Conservation (phyloP, 2,888 invertebrate genomes). For the Alloscopus bannaensis region DNA sequence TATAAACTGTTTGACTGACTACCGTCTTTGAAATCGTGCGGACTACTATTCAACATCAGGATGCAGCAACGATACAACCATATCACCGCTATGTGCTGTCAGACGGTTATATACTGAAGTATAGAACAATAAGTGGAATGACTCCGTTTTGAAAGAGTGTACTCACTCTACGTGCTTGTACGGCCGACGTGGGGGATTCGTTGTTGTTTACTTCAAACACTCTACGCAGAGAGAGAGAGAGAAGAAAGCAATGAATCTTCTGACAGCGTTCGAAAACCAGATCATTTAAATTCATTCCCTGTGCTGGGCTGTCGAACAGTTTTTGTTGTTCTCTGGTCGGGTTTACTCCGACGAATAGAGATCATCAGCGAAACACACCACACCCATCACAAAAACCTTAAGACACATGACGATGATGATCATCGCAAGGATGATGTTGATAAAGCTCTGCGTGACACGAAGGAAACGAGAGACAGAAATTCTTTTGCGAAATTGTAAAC, state of each 20-base stretch:
- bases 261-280: conserved; percentile 33
- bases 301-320: conserved; percentile 11
- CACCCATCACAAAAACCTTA: conserved; percentile 31
- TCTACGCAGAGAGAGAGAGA: conserved; percentile 1
- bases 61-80: too few species aligned
- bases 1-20: too few species aligned
- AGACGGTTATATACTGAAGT: not conserved
- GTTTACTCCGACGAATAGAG: too few species aligned
- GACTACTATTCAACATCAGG: too few species aligned
- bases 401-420: conserved; percentile 14
- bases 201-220: not conserved
- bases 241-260: too few species aligned
- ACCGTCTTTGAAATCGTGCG: too few species aligned
- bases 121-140: not conserved
- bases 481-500: not conserved
- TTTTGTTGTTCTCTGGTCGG: conserved; percentile 36
- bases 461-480: conserved; percentile 1
- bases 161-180: not conserved
- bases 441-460: too few species aligned
- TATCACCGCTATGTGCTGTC: not conserved
- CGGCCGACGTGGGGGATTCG: too few species aligned
- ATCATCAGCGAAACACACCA: conserved; percentile 35
- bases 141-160: not conserved
- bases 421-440: too few species aligned
- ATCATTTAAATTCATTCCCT: conserved; percentile 42